Percentiles rank a stretch among this genome's conserved stretches.
These are phyloP conservation scores for Melanostoma scalare DNA, from an alignment of 2,888 invertebrate genomes.

Conservation along the genomic window DNA sequence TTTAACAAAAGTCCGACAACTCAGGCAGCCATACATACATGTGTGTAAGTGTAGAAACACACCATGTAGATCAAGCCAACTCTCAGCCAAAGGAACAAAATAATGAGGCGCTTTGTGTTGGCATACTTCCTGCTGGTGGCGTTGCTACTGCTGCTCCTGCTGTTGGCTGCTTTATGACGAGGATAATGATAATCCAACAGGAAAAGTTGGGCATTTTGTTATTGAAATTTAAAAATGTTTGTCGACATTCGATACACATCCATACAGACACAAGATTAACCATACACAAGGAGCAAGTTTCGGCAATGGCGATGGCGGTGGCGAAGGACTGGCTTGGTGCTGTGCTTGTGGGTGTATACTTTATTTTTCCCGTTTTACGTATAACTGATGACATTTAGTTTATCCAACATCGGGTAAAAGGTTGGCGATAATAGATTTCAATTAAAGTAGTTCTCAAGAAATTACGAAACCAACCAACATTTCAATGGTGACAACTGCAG, in stretches of 20 bases:
- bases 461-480: conserved; percentile 6
- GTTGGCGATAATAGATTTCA: conserved; percentile 41
- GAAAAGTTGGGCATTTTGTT: conserved; percentile 40
- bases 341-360: neutral
- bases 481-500: conserved; percentile 29
- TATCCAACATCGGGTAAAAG: conserved; percentile 13
- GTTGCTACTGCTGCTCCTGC: neutral
- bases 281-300: conserved; percentile 7
- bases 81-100: conserved; percentile 37
- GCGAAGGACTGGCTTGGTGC: neutral
- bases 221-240: conserved; percentile 49
- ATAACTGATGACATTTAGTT: conserved; percentile 36
- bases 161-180: neutral
- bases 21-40: neutral
- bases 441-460: conserved; percentile 23
- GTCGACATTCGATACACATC: conserved; percentile 20
- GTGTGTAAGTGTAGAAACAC: neutral
- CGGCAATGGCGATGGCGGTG: neutral
- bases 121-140: conserved; percentile 4
- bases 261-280: neutral
- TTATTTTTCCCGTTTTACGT: conserved; percentile 1
- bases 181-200: conserved; percentile 20
- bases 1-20: conserved; percentile 47
- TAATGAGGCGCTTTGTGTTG: conserved; percentile 45
- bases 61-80: neutral